phyloP scores from a whole-genome alignment of 2,888 invertebrate genomes.

The Chaitophorus viminalis region DNA sequence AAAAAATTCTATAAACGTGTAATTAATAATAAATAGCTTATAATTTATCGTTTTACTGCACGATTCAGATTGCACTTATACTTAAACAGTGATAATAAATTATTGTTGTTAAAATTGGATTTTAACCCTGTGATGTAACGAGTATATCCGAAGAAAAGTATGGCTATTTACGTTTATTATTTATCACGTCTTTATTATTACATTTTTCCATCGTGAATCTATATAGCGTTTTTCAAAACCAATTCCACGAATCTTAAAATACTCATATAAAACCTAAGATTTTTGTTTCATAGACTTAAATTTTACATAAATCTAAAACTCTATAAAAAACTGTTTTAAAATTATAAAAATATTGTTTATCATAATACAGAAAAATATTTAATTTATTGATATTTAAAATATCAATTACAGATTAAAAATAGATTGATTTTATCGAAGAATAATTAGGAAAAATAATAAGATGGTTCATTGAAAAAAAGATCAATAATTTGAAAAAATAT shows the following conservation, averaged over 20 bases:
- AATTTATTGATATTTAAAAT: too few relatives aligned
- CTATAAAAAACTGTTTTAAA: neutral
- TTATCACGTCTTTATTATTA: constrained; percentile 11
- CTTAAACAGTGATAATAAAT: constrained; percentile 12
- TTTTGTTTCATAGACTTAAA: neutral
- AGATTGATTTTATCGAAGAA: too few relatives aligned
- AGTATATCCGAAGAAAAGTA: neutral
- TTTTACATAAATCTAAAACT: neutral
- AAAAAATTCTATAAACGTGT: neutral
- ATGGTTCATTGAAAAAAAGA: too few relatives aligned
- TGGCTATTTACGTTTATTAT: constrained; percentile 14
- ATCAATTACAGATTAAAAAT: too few relatives aligned
- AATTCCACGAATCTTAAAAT: neutral
- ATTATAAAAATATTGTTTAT: neutral
- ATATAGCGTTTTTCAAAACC: neutral
- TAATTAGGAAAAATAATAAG: too few relatives aligned
- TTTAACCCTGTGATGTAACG: constrained; percentile 24
- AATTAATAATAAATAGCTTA: constrained; percentile 36
- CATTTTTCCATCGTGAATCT: neutral
- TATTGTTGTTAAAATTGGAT: constrained; percentile 24
- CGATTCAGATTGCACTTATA: neutral
- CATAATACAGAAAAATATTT: too few relatives aligned
- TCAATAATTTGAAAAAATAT: too few relatives aligned
- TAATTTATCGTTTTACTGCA: neutral
- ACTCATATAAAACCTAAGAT: neutral